These are phyloP conservation scores for Aphis craccivora DNA, from an alignment of 1,140 invertebrate species.

Conservation along the genomic window DNA sequence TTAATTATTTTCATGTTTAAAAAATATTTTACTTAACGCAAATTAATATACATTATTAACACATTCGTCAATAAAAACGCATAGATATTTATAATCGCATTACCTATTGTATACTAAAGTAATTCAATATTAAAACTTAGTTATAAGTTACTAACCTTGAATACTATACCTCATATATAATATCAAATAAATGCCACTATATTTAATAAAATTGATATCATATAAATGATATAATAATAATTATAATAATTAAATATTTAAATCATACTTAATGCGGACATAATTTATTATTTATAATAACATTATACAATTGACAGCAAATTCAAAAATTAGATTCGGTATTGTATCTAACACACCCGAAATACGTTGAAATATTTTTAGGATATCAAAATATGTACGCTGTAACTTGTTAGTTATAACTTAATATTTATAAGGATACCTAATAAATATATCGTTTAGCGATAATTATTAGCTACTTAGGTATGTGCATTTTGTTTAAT, in stretches of 20 bases:
- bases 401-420: not conserved
- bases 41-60: not conserved
- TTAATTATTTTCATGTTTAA: not conserved
- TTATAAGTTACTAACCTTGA: not conserved
- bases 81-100: not conserved
- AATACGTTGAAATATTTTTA: not conserved
- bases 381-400: not conserved
- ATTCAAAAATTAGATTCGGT: not conserved
- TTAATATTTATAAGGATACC: not conserved
- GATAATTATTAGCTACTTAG: not conserved
- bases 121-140: not conserved
- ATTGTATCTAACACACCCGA: not conserved
- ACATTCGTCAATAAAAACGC: not conserved
- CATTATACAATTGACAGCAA: not conserved
- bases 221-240: too few species aligned
- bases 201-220: not conserved
- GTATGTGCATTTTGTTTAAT: not conserved
- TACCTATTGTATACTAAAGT: not conserved
- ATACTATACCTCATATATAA: not conserved
- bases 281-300: not conserved
- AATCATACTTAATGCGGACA: not conserved
- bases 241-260: not conserved
- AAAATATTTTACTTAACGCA: not conserved
- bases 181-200: not conserved
- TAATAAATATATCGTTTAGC: not conserved